A percentile compares a stretch with the other conserved stretches of the same genome.
Evolutionary conservation across 2,113 vertebrate species (phyloP).

Genomic region (Ceratotherium simum): DNA sequence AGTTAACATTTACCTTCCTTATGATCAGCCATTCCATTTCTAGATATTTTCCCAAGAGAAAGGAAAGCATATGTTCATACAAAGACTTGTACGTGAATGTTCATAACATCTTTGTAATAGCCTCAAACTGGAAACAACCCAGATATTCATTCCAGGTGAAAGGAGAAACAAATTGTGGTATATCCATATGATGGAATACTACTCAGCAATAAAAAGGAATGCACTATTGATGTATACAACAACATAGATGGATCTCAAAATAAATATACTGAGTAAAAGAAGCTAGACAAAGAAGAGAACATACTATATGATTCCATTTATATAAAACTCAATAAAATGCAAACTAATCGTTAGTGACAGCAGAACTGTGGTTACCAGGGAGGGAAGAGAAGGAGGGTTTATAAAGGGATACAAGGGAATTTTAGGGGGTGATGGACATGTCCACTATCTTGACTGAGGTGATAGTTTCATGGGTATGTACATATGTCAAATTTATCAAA

Average conservation of each 20-base stretch:
- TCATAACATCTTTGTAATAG: neutral
- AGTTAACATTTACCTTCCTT: too few relatives aligned
- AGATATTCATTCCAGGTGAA: neutral
- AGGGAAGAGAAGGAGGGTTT: neutral
- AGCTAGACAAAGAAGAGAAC: neutral
- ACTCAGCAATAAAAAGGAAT: neutral
- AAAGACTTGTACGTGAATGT: neutral
- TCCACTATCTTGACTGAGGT: neutral
- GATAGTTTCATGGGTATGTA: neutral
- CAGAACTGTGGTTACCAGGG: neutral
- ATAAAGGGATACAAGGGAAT: neutral
- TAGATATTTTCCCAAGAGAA: too few relatives aligned
- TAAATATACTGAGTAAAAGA: neutral
- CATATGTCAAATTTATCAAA: neutral
- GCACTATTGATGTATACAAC: neutral
- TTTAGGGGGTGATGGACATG: neutral
- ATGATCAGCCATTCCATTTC: too few relatives aligned
- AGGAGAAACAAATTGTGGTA: neutral
- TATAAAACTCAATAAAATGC: neutral
- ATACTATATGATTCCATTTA: neutral
- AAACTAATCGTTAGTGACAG: neutral
- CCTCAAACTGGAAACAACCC: neutral
- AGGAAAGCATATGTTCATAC: too few relatives aligned
- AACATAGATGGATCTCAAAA: neutral
- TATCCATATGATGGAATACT: neutral